Evolutionary conservation across 2,888 invertebrate genomes (phyloP).

Genomic region (Bellardia bayeri): DNA sequence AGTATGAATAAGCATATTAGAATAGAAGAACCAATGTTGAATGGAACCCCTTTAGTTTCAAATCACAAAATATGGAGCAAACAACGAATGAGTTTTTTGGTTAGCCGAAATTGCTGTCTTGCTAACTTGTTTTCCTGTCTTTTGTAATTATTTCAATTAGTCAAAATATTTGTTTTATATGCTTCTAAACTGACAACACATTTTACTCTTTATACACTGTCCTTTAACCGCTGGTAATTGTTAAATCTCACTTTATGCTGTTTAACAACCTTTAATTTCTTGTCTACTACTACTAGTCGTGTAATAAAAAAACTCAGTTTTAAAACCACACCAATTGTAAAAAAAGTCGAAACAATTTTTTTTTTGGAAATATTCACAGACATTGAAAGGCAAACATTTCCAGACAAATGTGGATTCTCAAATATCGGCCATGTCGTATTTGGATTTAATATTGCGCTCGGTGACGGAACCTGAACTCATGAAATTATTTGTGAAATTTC

Average conservation of each 20-base stretch:
- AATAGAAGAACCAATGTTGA: too few species aligned
- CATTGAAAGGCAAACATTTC: conserved; percentile 86
- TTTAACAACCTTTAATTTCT: conserved; percentile 26
- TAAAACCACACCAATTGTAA: conserved; percentile 80
- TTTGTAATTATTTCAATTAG: background rate
- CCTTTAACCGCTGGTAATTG: conserved; percentile 33
- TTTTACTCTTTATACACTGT: conserved; percentile 13
- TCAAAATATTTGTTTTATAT: conserved; percentile 6
- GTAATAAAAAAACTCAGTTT: conserved; percentile 18
- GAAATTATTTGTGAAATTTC: conserved; percentile 92
- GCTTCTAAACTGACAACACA: conserved; percentile 18
- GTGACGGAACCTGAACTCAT: conserved; percentile 94
- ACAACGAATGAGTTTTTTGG: too few species aligned
- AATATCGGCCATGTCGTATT: conserved; percentile 95
- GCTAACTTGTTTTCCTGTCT: too few species aligned
- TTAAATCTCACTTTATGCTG: conserved; percentile 15
- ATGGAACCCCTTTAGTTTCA: too few species aligned
- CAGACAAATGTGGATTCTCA: conserved; percentile 95
- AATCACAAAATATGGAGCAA: too few species aligned
- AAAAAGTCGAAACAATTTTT: conserved; percentile 83
- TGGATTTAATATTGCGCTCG: conserved; percentile 95
- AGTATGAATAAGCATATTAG: too few species aligned
- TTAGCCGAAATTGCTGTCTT: too few species aligned
- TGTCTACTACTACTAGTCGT: conserved; percentile 3
- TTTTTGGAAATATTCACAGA: conserved; percentile 81